Base-by-base conservation (phyloP, 2,888 invertebrate species). In the Oxystoma pomonae region DNA sequence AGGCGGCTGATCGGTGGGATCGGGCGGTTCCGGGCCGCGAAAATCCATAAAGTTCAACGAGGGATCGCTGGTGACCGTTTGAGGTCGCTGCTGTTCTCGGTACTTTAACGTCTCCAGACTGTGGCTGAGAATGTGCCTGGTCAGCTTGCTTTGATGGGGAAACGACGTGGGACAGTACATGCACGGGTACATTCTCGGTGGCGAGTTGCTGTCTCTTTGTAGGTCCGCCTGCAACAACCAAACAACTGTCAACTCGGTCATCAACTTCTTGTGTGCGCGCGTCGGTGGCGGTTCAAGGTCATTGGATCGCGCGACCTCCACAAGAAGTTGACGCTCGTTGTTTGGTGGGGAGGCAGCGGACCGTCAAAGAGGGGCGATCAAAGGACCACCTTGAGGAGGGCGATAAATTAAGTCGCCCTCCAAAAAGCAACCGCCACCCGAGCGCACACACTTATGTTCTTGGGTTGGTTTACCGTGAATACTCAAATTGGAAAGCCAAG, bases 271-370 rank as follows among this genome's bases (percentile, higher is more conserved):
- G 20, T 16, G 56, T 20, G 56, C 20, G 20, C 16, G 56, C 56
- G 56, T 21, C 20, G 56, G 56, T 56, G 20, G 22, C 19, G 22
- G 56, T 21, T 18, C 16, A 19, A 56, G 56, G 22, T 20, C 56
- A 56, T 16, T 55, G 63, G 56, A 62, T 59, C 65, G 67, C 61
- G 63, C 58, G 62, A 56, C 60, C 16, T 22, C 12, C 52, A 63
- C 67, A 86, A 91, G 90, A 91, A 91, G 90, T 91, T 91, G 90
- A 91, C 90, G 90, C 88, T 90, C 90, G 90, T 90, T 90, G 89
- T 89, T 85, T 84, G 85, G 88, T 87, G 84, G 80, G 64, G 60
- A 63, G 67, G 35, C 35, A 35, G 35, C 35, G 35, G 35, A 35
- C 35, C 35, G 3, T 35, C 35, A n/a, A n/a, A n/a, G n/a, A n/a